These are phyloP conservation scores for Sinelater perroti DNA, from an alignment of 2,888 invertebrate genomes.

Conservation along the genomic window DNA sequence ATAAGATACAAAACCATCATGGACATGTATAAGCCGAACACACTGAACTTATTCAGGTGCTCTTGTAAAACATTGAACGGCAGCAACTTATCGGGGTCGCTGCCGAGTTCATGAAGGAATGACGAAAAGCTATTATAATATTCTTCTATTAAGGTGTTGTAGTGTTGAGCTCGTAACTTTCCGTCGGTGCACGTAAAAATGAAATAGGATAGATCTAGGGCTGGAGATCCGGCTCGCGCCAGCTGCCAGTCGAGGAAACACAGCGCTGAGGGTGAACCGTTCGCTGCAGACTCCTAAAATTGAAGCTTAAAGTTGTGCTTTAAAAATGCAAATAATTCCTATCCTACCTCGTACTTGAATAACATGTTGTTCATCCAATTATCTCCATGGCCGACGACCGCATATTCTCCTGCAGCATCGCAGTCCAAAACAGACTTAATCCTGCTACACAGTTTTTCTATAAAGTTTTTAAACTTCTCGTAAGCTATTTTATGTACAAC, in stretches of 20 bases:
- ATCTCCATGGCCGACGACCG: slow-evolving; percentile 40
- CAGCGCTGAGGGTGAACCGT: slow-evolving; percentile 7
- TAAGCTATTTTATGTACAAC: slow-evolving; percentile 12
- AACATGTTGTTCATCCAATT: slow-evolving; percentile 43
- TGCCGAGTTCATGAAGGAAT: slow-evolving; percentile 43
- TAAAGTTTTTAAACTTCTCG: slow-evolving; percentile 29
- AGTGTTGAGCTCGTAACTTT: slow-evolving; percentile 46
- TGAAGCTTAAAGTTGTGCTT: too few relatives aligned
- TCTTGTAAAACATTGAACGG: slow-evolving; percentile 46
- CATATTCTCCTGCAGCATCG: slow-evolving; percentile 23
- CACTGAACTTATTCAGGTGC: slow-evolving; percentile 47
- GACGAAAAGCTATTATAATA: slow-evolving; percentile 47
- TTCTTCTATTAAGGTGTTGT: slow-evolving; percentile 43
- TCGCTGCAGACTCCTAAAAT: slow-evolving; percentile 23
- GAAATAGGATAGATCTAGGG: slow-evolving; percentile 50
- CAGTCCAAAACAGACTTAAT: neutral
- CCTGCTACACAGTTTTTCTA: neutral
- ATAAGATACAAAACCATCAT: slow-evolving; percentile 36
- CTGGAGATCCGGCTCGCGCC: slow-evolving; percentile 41
- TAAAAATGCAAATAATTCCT: too few relatives aligned
- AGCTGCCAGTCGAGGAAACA: slow-evolving; percentile 45
- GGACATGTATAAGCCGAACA: slow-evolving; percentile 46
- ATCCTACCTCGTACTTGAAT: slow-evolving; percentile 33
- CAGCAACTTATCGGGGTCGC: slow-evolving; percentile 47
- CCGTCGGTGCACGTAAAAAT: slow-evolving; percentile 49